Conservation (phyloP, 1,140 invertebrate genomes). For the Holcopasites calliopsidis region DNA sequence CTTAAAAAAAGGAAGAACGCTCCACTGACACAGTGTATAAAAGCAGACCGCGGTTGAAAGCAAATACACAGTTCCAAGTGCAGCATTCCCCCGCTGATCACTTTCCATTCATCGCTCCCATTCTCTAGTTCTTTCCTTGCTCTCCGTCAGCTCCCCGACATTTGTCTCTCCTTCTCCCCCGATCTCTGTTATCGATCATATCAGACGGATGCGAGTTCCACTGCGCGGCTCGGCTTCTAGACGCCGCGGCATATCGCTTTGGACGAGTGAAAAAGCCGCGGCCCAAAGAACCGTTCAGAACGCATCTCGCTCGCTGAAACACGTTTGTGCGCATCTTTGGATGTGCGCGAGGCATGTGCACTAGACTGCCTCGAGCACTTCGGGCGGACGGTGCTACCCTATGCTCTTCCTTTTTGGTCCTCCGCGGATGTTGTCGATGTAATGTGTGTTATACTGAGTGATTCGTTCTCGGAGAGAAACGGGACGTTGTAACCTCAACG, state of each 20-base stretch:
- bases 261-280: background rate
- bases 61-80: background rate
- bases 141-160: background rate
- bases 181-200: background rate
- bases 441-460: too few species aligned
- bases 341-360: background rate
- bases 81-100: background rate
- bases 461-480: too few species aligned
- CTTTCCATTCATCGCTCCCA: background rate
- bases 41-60: background rate
- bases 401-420: background rate
- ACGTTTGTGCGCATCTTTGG: conserved; percentile 4
- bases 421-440: background rate
- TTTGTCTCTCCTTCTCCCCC: background rate
- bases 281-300: conserved; percentile 9
- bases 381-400: too few species aligned
- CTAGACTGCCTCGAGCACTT: background rate
- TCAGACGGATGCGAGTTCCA: background rate
- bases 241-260: conserved; percentile 11
- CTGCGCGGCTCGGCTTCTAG: background rate
- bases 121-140: background rate
- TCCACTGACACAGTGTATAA: too few species aligned
- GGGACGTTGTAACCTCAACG: too few species aligned
- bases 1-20: too few species aligned
- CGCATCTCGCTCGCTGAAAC: background rate